These are phyloP conservation scores for Lophius piscatorius DNA, from an alignment of 2,113 vertebrate species.

Conservation along the genomic window DNA sequence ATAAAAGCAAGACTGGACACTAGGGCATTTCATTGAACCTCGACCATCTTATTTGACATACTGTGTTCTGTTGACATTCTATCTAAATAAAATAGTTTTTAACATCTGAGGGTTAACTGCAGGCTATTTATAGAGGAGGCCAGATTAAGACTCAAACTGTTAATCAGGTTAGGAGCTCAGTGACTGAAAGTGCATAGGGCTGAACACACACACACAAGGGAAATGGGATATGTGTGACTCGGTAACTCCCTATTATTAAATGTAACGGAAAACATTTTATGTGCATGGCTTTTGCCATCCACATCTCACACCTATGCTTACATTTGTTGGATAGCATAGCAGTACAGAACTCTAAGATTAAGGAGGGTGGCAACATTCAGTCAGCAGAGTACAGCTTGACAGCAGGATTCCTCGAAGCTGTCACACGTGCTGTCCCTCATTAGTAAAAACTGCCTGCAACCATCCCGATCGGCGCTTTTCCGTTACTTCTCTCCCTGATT, in stretches of 20 bases:
- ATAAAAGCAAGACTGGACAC: too few relatives aligned
- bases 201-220: conserved; percentile 3
- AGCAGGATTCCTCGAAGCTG: conserved; percentile 6
- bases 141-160: conserved; percentile 59
- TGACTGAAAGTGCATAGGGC: conserved; percentile 30
- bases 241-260: not conserved
- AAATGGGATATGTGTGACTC: not conserved
- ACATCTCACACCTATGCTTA: conserved; percentile 8
- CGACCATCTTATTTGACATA: too few relatives aligned
- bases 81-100: too few relatives aligned
- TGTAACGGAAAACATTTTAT: conserved; percentile 9
- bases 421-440: conserved; percentile 25
- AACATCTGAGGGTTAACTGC: not conserved
- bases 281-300: conserved; percentile 2
- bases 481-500: conserved; percentile 43
- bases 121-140: conserved; percentile 60
- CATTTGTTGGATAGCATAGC: conserved; percentile 22
- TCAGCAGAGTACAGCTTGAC: conserved; percentile 30
- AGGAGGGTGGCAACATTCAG: conserved; percentile 25
- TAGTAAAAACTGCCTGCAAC: not conserved
- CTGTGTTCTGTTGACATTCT: too few relatives aligned
- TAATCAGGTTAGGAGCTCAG: conserved; percentile 74
- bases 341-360: not conserved
- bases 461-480: not conserved
- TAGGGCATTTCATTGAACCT: too few relatives aligned